Evolutionary conservation across 2,888 invertebrate species (phyloP), one percentile per base, ranked within the genome.

Genomic region (Hypena proboscidalis): DNA sequence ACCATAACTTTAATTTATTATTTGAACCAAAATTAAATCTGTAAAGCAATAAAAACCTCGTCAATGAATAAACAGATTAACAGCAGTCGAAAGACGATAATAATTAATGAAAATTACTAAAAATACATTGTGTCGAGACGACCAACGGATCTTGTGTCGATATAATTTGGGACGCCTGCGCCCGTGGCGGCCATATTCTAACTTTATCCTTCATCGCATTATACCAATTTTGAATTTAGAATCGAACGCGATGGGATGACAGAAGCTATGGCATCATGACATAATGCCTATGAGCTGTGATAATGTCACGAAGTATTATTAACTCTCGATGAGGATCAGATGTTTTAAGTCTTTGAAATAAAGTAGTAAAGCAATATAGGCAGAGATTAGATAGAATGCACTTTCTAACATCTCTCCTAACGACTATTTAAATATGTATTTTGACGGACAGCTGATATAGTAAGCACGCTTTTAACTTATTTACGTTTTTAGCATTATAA

Each of bases 101-200:
- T 55, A 50, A 62, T 55, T 59, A 50, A 63, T 58, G 43, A 46
- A 68, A 68, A 76, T 78, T 67, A 73, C 68, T 75, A 51, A 52
- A 81, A 83, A 81, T 82, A 65, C 57, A 37, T 40, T 8, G 58
- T 42, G 49, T 49, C 66, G 17, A 38, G 20, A 17, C 67, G 84
- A 82, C 84, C 85, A 85, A 85, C 86, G 84, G 78, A 70, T 65
- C 56, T 53, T 45, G 45, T 15, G 21, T 9, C 36, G 30, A 59
- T 58, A 57, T 82, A 79, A 83, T 77, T 83, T 70, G 54, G 77
- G 77, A 50, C 41, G 58, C 26, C 40, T 43, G 52, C 66, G 67
- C 77, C 74, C 61, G 55, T 59, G 65, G 71, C 74, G 65, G 74
- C 67, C 64, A 70, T 72, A 49, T 72, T 77, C 78, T 77, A 82